Evolutionary conservation across 2,888 invertebrate species (phyloP).

Genomic region (Phlogophora meticulosa): DNA sequence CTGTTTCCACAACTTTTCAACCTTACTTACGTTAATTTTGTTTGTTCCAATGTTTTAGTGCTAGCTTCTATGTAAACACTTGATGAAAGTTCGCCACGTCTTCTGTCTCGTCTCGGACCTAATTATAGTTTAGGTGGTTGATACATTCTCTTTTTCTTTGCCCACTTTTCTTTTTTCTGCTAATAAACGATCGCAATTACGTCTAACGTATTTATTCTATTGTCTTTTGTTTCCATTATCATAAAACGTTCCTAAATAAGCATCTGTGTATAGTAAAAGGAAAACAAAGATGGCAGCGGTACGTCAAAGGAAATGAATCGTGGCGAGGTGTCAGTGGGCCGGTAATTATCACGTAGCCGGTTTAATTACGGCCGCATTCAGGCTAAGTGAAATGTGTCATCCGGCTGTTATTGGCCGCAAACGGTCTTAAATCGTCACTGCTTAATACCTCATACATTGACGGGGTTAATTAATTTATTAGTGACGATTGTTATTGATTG

Average conservation of each 20-base stretch:
- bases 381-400: conserved; percentile 87
- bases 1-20: conserved; percentile 87
- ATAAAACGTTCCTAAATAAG: conserved; percentile 57
- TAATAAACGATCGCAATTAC: conserved; percentile 50
- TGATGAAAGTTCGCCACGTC: conserved; percentile 57
- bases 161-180: conserved; percentile 30
- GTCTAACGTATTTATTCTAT: conserved; percentile 42
- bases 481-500: conserved; percentile 49
- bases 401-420: conserved; percentile 60
- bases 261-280: conserved; percentile 68
- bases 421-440: conserved; percentile 58
- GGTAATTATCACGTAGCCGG: conserved; percentile 85
- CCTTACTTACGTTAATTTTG: conserved; percentile 88
- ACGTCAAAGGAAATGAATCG: conserved; percentile 81
- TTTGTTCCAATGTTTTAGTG: conserved; percentile 79
- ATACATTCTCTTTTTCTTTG: conserved; percentile 41
- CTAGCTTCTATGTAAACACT: conserved; percentile 65
- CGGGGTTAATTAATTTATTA: conserved; percentile 63
- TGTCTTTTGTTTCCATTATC: conserved; percentile 55
- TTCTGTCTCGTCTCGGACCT: conserved; percentile 50
- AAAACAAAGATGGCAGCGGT: conserved; percentile 76
- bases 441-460: conserved; percentile 62
- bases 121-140: conserved; percentile 54
- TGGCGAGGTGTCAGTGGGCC: conserved; percentile 75
- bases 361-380: conserved; percentile 84